Percentiles rank a stretch among this genome's conserved stretches.
Conservation (phyloP, 2,888 invertebrate species). For the Eilema caniola region DNA sequence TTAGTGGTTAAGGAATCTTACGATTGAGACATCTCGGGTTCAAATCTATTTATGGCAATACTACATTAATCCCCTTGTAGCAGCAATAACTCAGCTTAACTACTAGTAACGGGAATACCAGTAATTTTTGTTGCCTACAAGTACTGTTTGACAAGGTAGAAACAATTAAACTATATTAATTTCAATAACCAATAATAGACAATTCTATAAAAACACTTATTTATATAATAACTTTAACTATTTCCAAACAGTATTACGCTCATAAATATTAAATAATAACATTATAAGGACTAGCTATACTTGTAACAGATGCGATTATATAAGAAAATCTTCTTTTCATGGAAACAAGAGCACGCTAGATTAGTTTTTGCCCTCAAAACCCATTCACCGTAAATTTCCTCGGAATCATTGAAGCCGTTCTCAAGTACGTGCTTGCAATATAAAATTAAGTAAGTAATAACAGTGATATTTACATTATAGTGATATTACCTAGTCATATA, state of each 20-base stretch:
- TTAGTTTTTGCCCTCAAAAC: neutral
- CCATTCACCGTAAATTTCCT: neutral
- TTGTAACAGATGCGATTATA: constrained; percentile 1
- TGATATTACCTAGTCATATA: neutral
- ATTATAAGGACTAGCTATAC: neutral
- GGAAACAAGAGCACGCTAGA: neutral
- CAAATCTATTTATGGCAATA: too few species aligned
- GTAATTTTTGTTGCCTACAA: too few species aligned
- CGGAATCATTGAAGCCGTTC: constrained; percentile 3
- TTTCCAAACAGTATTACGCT: neutral
- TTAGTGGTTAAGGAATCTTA: too few species aligned
- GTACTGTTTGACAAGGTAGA: too few species aligned
- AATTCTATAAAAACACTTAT: neutral
- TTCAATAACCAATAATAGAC: too few species aligned
- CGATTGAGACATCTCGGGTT: too few species aligned
- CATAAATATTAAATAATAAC: neutral
- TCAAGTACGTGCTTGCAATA: neutral
- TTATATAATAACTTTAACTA: neutral
- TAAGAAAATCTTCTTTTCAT: neutral
- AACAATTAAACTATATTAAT: too few species aligned
- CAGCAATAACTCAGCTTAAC: too few species aligned
- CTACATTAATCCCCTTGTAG: too few species aligned
- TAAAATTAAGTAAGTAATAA: neutral
- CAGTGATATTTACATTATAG: neutral
- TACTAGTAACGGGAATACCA: too few species aligned